These are phyloP conservation scores for Drosophila tripunctata DNA, from an alignment of 2,888 invertebrate species.

Conservation along the genomic window DNA sequence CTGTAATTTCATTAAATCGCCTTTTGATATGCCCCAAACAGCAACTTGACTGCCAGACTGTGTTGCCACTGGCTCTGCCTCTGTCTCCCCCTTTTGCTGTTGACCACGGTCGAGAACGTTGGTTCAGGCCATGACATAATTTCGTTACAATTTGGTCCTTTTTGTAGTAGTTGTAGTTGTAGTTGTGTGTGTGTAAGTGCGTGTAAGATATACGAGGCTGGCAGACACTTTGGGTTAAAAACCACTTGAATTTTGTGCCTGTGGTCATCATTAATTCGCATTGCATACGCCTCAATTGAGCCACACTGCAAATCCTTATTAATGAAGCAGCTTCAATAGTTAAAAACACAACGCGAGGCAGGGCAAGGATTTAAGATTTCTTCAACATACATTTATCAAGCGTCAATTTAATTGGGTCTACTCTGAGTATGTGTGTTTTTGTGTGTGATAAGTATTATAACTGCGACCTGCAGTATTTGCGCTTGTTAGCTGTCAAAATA, in stretches of 20 bases:
- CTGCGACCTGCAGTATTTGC: conserved; percentile 53
- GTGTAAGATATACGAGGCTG: conserved; percentile 20
- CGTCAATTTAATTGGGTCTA: neutral
- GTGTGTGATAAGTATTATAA: conserved; percentile 57
- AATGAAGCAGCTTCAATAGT: conserved; percentile 42
- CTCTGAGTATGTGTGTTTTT: conserved; percentile 15
- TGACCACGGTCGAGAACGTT: conserved; percentile 25
- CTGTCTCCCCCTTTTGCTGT: neutral
- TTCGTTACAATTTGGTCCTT: conserved; percentile 49
- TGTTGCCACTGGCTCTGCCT: neutral
- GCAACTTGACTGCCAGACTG: conserved; percentile 11
- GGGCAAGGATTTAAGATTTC: neutral
- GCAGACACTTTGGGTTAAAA: conserved; percentile 45
- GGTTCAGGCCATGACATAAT: conserved; percentile 52
- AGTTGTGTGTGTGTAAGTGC: neutral
- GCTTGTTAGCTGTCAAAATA: conserved; percentile 78
- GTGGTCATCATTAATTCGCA: conserved; percentile 50
- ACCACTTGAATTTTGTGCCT: conserved; percentile 34
- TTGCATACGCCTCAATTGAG: conserved; percentile 30
- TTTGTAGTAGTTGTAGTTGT: conserved; percentile 21
- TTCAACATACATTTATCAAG: neutral
- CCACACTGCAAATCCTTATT: conserved; percentile 48
- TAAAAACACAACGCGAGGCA: no score
- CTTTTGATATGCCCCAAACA: conserved; percentile 62
- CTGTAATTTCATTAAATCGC: conserved; percentile 76